Evolutionary conservation across 2,888 invertebrate genomes (phyloP), one percentile per base, ranked within the genome.

Genomic region (Caenorhabditis sp.): DNA sequence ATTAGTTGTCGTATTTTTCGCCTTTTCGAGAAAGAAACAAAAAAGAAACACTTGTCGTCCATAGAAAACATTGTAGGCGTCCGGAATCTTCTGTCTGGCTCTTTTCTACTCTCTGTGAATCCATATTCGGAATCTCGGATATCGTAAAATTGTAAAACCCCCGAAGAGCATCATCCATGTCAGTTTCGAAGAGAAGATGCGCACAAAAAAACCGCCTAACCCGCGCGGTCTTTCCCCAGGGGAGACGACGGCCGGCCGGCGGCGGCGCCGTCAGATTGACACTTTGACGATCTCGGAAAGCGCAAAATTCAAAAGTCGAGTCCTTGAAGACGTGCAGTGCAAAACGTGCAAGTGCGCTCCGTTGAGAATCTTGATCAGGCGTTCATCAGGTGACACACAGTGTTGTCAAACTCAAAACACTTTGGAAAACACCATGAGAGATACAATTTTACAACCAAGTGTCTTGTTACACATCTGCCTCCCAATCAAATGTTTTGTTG

Each of bases 401-500:
- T 47, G 47, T 47, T 47, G 47, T 47, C 47, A 47, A 47, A 47
- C n/a, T 5, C 32, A n/a, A n/a, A n/a, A n/a, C n/a, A 18, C 47
- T n/a, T 18, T 8, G 15, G 40, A 18, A 47, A 47, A 47, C 11
- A 40, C 6, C n/a, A 11, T 13, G 4, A 53, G 24, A 22, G 24
- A 15, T 53, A 26, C 22, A 22, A 53, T n/a, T 13, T 13, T 32
- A 50, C 50, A 20, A 50, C 53, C 18, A 11, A 47, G 26, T 51
- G 55, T 56, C 32, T 32, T 32, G 32, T 32, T 32, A 56, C 55
- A 56, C 32, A 32, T 32, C 32, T 32, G 32, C 5, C 32, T 32
- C 9, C 55, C 55, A 56, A 56, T 56, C 55, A 56, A 56, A 56
- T 56, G 55, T 56, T 56, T 56, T 56, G 55, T 32, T 56, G 55